phyloP scores from a whole-genome alignment of 2,888 invertebrate species.

The Emmelina monodactyla region DNA sequence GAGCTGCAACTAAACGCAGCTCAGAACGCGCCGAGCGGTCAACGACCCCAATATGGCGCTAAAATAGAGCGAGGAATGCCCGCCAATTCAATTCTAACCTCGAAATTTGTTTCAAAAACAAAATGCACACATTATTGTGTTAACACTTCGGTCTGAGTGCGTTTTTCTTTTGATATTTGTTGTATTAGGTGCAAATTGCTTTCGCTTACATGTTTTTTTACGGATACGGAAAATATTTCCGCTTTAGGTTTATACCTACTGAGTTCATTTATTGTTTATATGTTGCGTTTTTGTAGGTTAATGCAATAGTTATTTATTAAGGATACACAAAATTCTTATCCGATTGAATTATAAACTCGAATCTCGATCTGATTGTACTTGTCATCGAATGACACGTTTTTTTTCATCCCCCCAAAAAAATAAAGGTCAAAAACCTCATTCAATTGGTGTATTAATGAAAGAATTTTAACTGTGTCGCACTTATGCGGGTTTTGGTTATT shows the following conservation, averaged over 20 bases:
- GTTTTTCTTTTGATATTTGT: not conserved
- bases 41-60: conserved; percentile 53
- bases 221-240: too few species aligned
- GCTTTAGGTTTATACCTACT: too few species aligned
- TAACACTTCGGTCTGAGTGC: conserved; percentile 19
- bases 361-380: too few species aligned
- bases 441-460: conserved; percentile 40
- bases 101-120: conserved; percentile 44
- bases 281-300: too few species aligned
- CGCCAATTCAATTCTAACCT: conserved; percentile 59
- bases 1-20: not conserved
- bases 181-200: not conserved
- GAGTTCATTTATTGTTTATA: too few species aligned
- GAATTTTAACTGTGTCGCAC: conserved; percentile 27
- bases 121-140: conserved; percentile 25
- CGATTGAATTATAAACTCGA: too few species aligned
- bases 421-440: conserved; percentile 39
- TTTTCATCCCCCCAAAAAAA: conserved; percentile 27
- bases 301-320: too few species aligned
- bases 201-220: too few species aligned
- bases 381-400: not conserved
- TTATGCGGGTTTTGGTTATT: conserved; percentile 36
- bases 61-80: conserved; percentile 61
- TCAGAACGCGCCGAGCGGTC: conserved; percentile 36
- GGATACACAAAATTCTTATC: too few species aligned